A percentile compares a stretch with the other conserved stretches of the same genome.
These are phyloP conservation scores for Mus minutoides DNA, from an alignment of 2,797 vertebrate species.

Conservation along the genomic window DNA sequence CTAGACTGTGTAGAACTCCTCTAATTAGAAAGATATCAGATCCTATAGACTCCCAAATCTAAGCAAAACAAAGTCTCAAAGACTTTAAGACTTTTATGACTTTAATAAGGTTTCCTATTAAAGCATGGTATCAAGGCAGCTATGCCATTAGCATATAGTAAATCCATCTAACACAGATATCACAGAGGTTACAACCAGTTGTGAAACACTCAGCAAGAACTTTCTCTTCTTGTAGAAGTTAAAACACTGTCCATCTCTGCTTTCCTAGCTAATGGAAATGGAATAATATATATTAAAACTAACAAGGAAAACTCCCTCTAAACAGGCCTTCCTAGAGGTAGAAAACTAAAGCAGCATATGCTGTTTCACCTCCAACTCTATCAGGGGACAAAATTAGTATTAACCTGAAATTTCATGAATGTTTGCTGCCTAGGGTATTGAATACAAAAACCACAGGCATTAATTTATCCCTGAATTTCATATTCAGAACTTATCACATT, in stretches of 20 bases:
- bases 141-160: slow-evolving; percentile 41
- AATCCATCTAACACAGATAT: slow-evolving; percentile 36
- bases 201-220: slow-evolving; percentile 52
- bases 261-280: slow-evolving; percentile 68
- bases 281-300: slow-evolving; percentile 42
- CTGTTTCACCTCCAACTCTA: slow-evolving; percentile 56
- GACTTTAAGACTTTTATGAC: too few relatives aligned
- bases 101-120: slow-evolving; percentile 41
- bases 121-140: neutral
- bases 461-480: slow-evolving; percentile 76
- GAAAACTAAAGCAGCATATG: slow-evolving; percentile 79
- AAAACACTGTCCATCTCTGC: slow-evolving; percentile 59
- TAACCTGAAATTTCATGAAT: slow-evolving; percentile 63
- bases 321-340: slow-evolving; percentile 78
- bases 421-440: slow-evolving; percentile 64
- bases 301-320: slow-evolving; percentile 46
- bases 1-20: neutral
- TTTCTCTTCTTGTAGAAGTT: slow-evolving; percentile 68
- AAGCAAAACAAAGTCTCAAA: slow-evolving; percentile 28
- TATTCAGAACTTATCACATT: slow-evolving; percentile 58
- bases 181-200: slow-evolving; percentile 53
- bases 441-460: slow-evolving; percentile 66
- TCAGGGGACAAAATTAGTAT: slow-evolving; percentile 50
- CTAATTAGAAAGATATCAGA: neutral
- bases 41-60: neutral